Evolutionary conservation across 1,140 invertebrate genomes (phyloP).

Genomic region (Cotesia vestalis): DNA sequence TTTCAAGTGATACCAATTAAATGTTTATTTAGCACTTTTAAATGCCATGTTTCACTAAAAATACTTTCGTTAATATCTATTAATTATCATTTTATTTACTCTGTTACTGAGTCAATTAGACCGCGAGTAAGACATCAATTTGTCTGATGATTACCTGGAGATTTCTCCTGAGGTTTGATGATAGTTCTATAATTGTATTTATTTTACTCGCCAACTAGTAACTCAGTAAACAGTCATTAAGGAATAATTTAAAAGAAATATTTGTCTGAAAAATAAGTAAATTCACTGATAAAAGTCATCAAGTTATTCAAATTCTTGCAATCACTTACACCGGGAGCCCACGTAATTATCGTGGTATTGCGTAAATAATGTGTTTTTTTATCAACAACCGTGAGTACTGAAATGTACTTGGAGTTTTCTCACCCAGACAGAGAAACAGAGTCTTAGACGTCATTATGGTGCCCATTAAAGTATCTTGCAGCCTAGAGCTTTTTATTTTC

Average conservation of each 20-base stretch:
- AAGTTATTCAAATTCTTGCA: constrained; percentile 34
- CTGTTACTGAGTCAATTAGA: constrained; percentile 45
- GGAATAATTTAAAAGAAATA: too few relatives aligned
- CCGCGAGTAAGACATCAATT: constrained; percentile 44
- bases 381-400: constrained; percentile 43
- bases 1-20: constrained; percentile 3
- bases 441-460: constrained; percentile 23
- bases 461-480: constrained; percentile 52
- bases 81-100: constrained; percentile 20
- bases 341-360: constrained; percentile 46
- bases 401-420: constrained; percentile 54
- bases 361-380: constrained; percentile 57
- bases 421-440: constrained; percentile 42
- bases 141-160: constrained; percentile 30
- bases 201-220: too few relatives aligned
- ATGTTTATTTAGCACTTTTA: too few relatives aligned
- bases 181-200: background rate
- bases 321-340: constrained; percentile 35
- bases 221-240: too few relatives aligned
- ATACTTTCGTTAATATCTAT: too few relatives aligned
- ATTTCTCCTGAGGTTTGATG: background rate
- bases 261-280: too few relatives aligned
- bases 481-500: constrained; percentile 35
- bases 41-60: too few relatives aligned
- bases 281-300: constrained; percentile 22